Evolutionary conservation across 2,888 invertebrate genomes (phyloP), one percentile per base, ranked within the genome.

Genomic region (Geophilus truncorum): DNA sequence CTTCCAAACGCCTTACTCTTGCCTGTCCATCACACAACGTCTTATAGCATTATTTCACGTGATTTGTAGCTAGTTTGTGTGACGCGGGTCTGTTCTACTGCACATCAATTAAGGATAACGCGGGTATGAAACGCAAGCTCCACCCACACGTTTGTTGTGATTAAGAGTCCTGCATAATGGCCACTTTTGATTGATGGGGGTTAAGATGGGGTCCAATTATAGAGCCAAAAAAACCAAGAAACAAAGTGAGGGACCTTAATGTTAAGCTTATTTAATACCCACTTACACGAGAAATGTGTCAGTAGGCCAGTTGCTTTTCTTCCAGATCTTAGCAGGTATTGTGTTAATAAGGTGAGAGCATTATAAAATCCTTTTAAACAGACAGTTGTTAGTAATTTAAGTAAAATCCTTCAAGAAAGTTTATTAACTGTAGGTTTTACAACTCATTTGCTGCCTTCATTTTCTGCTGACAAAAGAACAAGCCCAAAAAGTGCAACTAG

Each of bases 71-170:
- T 25, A 9, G 25, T 28, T 25, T 70, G 70, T 70, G 70, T 70
- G 70, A 70, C 70, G 4, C 23, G 25, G 12, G 70, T 28, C 15
- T 70, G n/a, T 70, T 15, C 70, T 70, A 28, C 28, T 4, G 25
- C 28, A 28, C 70, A 70, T 70, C 70, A 70, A 70, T 70, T 70
- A 70, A 70, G 70, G 28, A 12, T 25, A 70, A 70, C 23, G 70
- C 28, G 70, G 10, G 9, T 28, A 70, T 25, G 28, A 23, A 70
- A 70, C 70, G 12, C 70, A n/a, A 21, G 51, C 18, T 51, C 70
- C 70, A 70, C 70, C 70, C 70, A 15, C 70, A 70, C 70, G 57
- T 70, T 70, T 70, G 70, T 12, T 70, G 70, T 70, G 70, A 70
- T 70, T 70, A 70, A 70, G 10, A 70, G 70, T 70, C 25, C 23